phyloP scores from a whole-genome alignment of 2,888 invertebrate species.

The Cepaea hortensis region DNA sequence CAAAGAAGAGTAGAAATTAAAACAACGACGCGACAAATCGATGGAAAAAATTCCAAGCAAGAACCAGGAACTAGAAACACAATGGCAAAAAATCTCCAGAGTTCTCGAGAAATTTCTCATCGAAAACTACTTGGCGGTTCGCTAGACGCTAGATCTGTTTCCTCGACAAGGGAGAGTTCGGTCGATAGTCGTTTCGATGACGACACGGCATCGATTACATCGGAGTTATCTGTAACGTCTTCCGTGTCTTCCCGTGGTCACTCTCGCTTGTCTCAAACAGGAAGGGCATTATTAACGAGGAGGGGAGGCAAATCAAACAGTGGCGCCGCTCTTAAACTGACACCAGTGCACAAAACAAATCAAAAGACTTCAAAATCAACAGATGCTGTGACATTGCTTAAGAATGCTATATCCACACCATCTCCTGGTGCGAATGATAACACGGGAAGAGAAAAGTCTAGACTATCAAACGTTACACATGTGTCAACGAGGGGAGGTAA shows the following conservation, averaged over 20 bases:
- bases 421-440: background rate
- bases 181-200: slow-evolving; percentile 52
- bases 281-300: background rate
- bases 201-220: slow-evolving; percentile 29
- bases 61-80: background rate
- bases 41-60: background rate
- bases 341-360: background rate
- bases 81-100: background rate
- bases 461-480: background rate
- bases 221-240: slow-evolving; percentile 22
- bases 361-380: background rate
- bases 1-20: background rate
- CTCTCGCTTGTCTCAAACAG: background rate
- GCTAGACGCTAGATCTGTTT: slow-evolving; percentile 1
- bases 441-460: background rate
- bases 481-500: background rate
- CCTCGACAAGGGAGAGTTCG: slow-evolving; percentile 50
- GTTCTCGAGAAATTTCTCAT: slow-evolving; percentile 3
- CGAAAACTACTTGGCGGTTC: too few relatives aligned
- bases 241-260: background rate
- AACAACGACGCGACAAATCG: background rate
- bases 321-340: background rate
- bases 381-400: background rate
- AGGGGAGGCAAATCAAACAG: background rate
- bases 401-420: background rate